These are phyloP conservation scores for Lytechinus pictus DNA, from an alignment of 35 echinoderm and acorn worm species.

Conservation along the genomic window DNA sequence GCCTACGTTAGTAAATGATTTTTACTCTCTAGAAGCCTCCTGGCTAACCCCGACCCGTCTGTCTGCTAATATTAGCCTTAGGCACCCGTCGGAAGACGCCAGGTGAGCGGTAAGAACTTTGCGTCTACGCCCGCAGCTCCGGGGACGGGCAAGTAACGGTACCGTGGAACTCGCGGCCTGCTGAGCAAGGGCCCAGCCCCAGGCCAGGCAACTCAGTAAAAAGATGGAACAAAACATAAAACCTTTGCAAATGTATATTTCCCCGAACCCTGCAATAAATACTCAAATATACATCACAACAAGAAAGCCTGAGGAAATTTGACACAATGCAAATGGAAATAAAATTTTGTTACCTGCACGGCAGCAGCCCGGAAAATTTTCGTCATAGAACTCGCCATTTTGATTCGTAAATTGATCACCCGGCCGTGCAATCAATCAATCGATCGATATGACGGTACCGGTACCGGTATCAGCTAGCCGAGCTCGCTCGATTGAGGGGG, in stretches of 20 bases:
- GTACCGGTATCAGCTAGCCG: too few relatives aligned
- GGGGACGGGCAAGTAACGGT: background rate
- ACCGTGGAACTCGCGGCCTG: too few relatives aligned
- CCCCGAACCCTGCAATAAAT: background rate
- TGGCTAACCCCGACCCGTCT: too few relatives aligned
- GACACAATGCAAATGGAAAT: background rate
- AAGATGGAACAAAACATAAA: background rate
- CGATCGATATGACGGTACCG: too few relatives aligned
- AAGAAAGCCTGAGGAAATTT: background rate
- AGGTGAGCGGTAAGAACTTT: background rate
- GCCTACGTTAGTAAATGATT: too few relatives aligned
- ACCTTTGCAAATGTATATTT: background rate
- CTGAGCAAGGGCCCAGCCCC: too few relatives aligned
- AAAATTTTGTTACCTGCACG: background rate
- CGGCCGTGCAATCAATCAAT: too few relatives aligned
- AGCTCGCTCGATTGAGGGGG: too few relatives aligned
- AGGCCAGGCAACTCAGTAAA: background rate
- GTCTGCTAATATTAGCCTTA: background rate
- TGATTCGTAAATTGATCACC: background rate
- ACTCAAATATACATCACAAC: background rate
- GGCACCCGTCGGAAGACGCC: too few relatives aligned
- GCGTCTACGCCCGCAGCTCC: background rate
- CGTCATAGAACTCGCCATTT: conserved; percentile 27
- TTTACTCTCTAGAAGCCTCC: too few relatives aligned
- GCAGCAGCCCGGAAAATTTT: conserved; percentile 3